Evolutionary conservation across 1,140 invertebrate genomes (phyloP), one percentile per base, ranked within the genome.

Genomic region (Cardiocondyla obscurior): DNA sequence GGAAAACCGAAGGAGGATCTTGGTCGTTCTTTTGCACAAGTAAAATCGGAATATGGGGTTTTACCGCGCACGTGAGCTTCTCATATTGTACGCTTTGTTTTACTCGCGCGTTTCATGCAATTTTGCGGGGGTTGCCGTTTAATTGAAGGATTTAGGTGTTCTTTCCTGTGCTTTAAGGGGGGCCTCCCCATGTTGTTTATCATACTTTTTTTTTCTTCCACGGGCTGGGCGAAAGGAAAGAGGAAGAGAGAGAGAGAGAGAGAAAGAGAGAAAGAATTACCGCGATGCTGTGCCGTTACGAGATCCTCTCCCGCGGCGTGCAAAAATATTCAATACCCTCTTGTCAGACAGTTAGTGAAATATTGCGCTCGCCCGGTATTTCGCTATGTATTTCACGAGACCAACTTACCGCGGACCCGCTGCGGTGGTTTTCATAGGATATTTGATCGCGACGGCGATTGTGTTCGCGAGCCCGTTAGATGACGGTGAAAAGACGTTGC

Each of bases 111-210:
- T 10, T 81, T 74, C 28, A 81, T 69, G 67, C 33, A 85, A 85
- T 81, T 85, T 84, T 73, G 58, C 39, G 74, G 65, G 10, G 16
- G n/a, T n/a, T n/a, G 39, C 36, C 33, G 60, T 86, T 86, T 86
- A 84, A 83, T 84, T 86, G 72, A 86, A 85, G 84, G 76, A 81
- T 84, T 81, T 65, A 60, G 67, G 7, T 62, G 51, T 30, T 30
- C 39, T 28, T 67, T 62, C 28, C 55, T 53, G 62, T 30, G 44
- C 46, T 69, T 79, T 77, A 67, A 67, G 46, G n/a, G 46, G n/a
- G 46, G 22, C n/a, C 28, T 19, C n/a, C 7, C 30, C 44, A 19
- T 65, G 30, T 25, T 77, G 44, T 79, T 67, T 69, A 39, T 39
- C 25, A 44, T 12, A 10, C 22, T 65, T 69, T 79, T 79, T 79